A percentile compares a stretch with the other conserved stretches of the same genome.
phyloP scores from a whole-genome alignment of 2,888 invertebrate species.

The Ennomos quercinarius region DNA sequence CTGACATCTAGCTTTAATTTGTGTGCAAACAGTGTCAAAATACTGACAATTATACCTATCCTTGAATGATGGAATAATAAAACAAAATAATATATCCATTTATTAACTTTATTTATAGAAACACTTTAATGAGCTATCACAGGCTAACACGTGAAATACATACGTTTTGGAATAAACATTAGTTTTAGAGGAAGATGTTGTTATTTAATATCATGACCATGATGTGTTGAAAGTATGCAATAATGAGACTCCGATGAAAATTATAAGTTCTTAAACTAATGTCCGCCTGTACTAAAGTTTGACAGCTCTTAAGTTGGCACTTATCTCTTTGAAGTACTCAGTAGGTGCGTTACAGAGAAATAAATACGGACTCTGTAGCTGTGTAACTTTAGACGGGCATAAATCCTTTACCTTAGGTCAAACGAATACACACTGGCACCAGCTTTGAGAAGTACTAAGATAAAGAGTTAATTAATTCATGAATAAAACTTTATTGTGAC shows the following conservation, averaged over 20 bases:
- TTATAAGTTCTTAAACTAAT: constrained; percentile 36
- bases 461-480: constrained; percentile 10
- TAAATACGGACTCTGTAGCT: too few species aligned
- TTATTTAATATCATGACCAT: constrained; percentile 9
- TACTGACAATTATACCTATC: too few species aligned
- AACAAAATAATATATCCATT: constrained; percentile 34
- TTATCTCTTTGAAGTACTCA: too few species aligned
- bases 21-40: too few species aligned
- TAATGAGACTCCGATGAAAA: constrained; percentile 30
- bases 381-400: too few species aligned
- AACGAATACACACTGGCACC: constrained; percentile 24
- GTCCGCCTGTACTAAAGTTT: too few species aligned
- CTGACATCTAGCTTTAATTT: too few species aligned
- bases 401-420: constrained; percentile 27
- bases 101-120: constrained; percentile 70
- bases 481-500: constrained; percentile 54
- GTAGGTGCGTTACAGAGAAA: too few species aligned
- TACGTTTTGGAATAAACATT: constrained; percentile 28
- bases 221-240: constrained; percentile 10
- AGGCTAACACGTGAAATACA: constrained; percentile 65
- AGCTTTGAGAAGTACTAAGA: constrained; percentile 17
- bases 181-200: constrained; percentile 6
- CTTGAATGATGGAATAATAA: not conserved
- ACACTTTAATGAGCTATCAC: constrained; percentile 79
- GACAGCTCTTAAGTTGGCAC: too few species aligned